A percentile compares a stretch with the other conserved stretches of the same genome.
Evolutionary conservation across 2,888 invertebrate genomes (phyloP).

Genomic region (Tortrix viridana): DNA sequence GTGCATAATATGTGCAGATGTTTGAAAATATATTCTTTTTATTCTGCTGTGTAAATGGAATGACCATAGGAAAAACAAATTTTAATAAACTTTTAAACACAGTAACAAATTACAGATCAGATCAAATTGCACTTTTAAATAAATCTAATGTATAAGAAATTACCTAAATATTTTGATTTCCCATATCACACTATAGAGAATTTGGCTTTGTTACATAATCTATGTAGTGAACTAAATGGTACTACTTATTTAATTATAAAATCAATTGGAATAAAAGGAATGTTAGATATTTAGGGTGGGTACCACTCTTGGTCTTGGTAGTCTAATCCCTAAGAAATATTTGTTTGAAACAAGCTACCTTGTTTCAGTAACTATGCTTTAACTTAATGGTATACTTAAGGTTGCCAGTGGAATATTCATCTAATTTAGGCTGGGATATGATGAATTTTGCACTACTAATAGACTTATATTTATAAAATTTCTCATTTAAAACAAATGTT

Average conservation of each 20-base stretch:
- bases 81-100: slow-evolving; percentile 64
- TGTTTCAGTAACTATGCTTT: slow-evolving; percentile 64
- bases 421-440: slow-evolving; percentile 68
- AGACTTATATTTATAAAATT: slow-evolving; percentile 75
- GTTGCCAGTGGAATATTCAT: slow-evolving; percentile 58
- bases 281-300: slow-evolving; percentile 51
- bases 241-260: slow-evolving; percentile 60
- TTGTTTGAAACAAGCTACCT: slow-evolving; percentile 48
- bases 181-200: slow-evolving; percentile 71
- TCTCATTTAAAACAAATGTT: slow-evolving; percentile 69
- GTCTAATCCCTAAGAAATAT: slow-evolving; percentile 44
- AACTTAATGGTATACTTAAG: slow-evolving; percentile 77
- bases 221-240: slow-evolving; percentile 63
- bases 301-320: slow-evolving; percentile 39
- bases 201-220: slow-evolving; percentile 69
- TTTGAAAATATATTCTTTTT: slow-evolving; percentile 17
- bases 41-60: slow-evolving; percentile 61
- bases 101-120: slow-evolving; percentile 72
- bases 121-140: slow-evolving; percentile 66
- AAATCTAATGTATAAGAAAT: slow-evolving; percentile 42
- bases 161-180: slow-evolving; percentile 52
- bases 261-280: slow-evolving; percentile 61
- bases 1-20: slow-evolving; percentile 43
- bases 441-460: slow-evolving; percentile 68
- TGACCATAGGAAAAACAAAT: slow-evolving; percentile 59